Evolutionary conservation across 2,888 invertebrate genomes (phyloP).

Genomic region (Venusia cambrica): DNA sequence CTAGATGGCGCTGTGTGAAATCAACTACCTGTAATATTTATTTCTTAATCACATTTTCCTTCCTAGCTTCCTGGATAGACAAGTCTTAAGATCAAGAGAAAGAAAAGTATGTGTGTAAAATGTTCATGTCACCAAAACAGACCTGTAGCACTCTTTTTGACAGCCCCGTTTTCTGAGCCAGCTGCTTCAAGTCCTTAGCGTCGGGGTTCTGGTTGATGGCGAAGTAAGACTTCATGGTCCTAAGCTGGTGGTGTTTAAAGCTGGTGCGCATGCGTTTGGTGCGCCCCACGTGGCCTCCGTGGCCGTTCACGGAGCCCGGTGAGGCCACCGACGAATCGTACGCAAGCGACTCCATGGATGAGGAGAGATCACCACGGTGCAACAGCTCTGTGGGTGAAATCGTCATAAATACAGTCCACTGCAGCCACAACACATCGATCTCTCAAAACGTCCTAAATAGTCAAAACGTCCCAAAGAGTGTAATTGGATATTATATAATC

Average conservation of each 20-base stretch:
- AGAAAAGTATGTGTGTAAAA: too few species aligned
- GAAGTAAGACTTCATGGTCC: constrained; percentile 99
- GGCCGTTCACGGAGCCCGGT: constrained; percentile 83
- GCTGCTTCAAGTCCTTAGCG: constrained; percentile 98
- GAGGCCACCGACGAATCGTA: constrained; percentile 88
- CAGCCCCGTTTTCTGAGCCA: constrained; percentile 98
- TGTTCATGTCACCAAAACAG: too few species aligned
- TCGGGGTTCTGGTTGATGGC: constrained; percentile 99
- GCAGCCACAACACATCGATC: too few species aligned
- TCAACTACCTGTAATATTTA: too few species aligned
- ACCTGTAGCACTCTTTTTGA: constrained; percentile 99
- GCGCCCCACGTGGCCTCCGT: constrained; percentile 82
- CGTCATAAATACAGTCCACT: too few species aligned
- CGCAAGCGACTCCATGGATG: constrained; percentile 88
- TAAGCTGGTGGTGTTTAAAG: constrained; percentile 98
- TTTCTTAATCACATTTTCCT: too few species aligned
- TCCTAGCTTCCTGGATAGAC: too few species aligned
- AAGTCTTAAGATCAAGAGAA: too few species aligned
- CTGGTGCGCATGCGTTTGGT: constrained; percentile 99
- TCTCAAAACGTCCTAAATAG: too few species aligned
- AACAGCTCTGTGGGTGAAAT: constrained; percentile 81
- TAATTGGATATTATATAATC: too few species aligned
- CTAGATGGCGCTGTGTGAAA: too few species aligned
- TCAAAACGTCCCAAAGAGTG: too few species aligned
- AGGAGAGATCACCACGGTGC: constrained; percentile 86